These are phyloP conservation scores for Calonectris borealis DNA, from an alignment of 2,113 vertebrate genomes.

Conservation along the genomic window DNA sequence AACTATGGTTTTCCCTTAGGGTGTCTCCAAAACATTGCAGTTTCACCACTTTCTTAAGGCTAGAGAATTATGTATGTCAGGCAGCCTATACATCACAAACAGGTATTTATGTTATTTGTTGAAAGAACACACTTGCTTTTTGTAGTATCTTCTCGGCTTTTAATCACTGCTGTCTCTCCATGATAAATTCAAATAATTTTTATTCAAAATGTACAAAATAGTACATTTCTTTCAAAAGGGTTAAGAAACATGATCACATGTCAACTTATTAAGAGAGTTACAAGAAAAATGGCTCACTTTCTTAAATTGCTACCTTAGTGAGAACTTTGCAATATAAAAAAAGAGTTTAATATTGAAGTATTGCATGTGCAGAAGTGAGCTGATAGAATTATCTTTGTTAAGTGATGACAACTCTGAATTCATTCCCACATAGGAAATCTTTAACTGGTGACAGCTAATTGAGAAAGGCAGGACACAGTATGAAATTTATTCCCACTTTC, in stretches of 20 bases:
- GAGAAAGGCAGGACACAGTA: slow-evolving; percentile 19
- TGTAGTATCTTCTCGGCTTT: neutral
- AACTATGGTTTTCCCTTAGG: neutral
- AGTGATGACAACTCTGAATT: slow-evolving; percentile 23
- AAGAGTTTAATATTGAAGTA: neutral
- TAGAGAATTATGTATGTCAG: neutral
- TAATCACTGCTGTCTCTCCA: neutral
- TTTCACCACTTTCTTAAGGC: neutral
- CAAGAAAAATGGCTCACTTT: neutral
- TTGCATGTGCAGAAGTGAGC: neutral
- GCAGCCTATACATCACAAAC: neutral
- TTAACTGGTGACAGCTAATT: slow-evolving; percentile 48
- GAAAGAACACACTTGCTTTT: neutral
- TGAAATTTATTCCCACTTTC: slow-evolving; percentile 34
- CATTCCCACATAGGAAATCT: slow-evolving; percentile 31
- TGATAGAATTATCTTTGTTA: slow-evolving; percentile 32
- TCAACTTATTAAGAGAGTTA: neutral
- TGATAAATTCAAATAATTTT: neutral
- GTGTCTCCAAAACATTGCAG: neutral
- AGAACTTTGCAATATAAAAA: neutral
- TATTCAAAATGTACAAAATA: neutral
- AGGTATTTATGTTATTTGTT: neutral
- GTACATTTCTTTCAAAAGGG: neutral
- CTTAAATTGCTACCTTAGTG: slow-evolving; percentile 1
- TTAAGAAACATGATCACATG: neutral